Evolutionary conservation across 2,113 vertebrate genomes (phyloP), one percentile per base, ranked within the genome.

Genomic region (Rhynchopsitta pachyrhyncha): DNA sequence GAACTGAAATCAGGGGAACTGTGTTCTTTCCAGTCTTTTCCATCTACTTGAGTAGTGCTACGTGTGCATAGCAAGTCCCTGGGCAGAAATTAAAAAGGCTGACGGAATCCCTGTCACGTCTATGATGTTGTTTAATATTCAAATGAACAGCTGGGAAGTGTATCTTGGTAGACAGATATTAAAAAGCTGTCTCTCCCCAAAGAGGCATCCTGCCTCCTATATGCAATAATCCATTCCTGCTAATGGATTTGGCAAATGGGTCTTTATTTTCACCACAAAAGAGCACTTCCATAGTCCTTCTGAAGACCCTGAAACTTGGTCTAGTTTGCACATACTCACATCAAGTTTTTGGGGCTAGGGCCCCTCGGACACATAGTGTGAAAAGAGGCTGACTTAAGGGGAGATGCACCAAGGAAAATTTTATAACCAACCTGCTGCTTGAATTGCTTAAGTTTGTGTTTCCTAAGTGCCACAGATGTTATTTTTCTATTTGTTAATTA

Each of bases 131-230:
- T 92, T 87, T 75, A 92, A 85, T 75, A 70, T 33, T 13, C 57
- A 84, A 19, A 87, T 87, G 87, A 90, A 90, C 81, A 90, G 60
- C 78, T 88, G 71, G 46, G 57, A 94, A 94, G 50, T 12, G 31
- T 85, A 82, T 92, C 55, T 88, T 78, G 62, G n/a, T 79, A 82
- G 75, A 39, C 41, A 75, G 66, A 44, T 88, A 75, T 13, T 82
- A 67, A 88, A 79, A 90, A 82, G 5, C 75, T 85, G n/a, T 52
- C 70, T 92, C 55, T 85, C 75, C 83, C 88, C 37, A 67, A 81
- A 94, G 66, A 92, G 50, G 33, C 11, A 53, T 84, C 41, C 28
- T 44, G 42, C 35, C 33, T 90, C 17, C 39, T 75, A 13, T n/a
- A 55, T 50, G 28, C 6, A 1, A 42, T 91, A 82, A 71, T 80